These are phyloP conservation scores for Diabrotica balteata DNA, from an alignment of 2,888 invertebrate species.

Conservation along the genomic window DNA sequence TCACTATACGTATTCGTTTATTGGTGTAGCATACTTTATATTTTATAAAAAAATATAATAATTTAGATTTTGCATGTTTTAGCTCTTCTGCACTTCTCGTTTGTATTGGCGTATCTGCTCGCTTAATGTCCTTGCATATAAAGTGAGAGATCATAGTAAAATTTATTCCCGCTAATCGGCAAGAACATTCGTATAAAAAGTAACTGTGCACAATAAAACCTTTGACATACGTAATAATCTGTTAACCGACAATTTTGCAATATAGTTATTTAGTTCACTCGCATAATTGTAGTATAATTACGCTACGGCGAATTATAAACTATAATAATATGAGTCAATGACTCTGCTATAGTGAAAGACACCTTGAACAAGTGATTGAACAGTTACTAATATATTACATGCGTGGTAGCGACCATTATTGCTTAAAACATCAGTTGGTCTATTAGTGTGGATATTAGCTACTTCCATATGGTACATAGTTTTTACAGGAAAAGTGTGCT, in stretches of 20 bases:
- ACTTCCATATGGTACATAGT: too few species aligned
- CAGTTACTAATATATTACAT: slow-evolving; percentile 17
- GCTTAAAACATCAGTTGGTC: slow-evolving; percentile 9
- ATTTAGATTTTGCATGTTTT: too few species aligned
- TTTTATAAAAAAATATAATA: too few species aligned
- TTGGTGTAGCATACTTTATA: too few species aligned
- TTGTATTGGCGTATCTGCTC: too few species aligned
- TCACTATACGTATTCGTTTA: too few species aligned
- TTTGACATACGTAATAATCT: slow-evolving; percentile 3
- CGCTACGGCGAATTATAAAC: slow-evolving; percentile 29
- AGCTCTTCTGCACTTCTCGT: too few species aligned
- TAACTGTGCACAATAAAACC: slow-evolving; percentile 2
- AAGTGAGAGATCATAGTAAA: too few species aligned
- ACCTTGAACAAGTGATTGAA: slow-evolving; percentile 33
- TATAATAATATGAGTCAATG: slow-evolving; percentile 31
- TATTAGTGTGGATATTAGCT: background rate
- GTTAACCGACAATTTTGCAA: slow-evolving; percentile 5
- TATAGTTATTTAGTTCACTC: slow-evolving; percentile 22
- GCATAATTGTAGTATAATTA: slow-evolving; percentile 27
- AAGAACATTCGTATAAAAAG: background rate
- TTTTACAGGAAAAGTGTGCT: too few species aligned
- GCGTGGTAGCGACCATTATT: slow-evolving; percentile 11
- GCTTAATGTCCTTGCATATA: too few species aligned
- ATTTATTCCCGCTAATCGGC: too few species aligned
- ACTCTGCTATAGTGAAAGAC: slow-evolving; percentile 28